Conservation (phyloP, 2,888 invertebrate genomes). For the Tenodera sinensis region DNA sequence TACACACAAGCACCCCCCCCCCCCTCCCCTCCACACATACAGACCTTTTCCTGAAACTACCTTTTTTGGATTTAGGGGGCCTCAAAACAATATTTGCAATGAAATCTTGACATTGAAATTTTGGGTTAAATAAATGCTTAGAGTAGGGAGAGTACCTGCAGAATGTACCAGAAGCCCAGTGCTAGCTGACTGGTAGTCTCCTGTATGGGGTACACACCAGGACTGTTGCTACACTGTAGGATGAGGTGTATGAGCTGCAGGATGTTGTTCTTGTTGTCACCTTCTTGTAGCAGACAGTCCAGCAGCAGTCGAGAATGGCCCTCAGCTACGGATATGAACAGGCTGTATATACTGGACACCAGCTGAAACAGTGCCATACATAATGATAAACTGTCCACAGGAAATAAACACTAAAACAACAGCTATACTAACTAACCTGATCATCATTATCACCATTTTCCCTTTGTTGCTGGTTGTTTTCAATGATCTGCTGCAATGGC, state of each 20-base stretch:
- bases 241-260: slow-evolving; percentile 67
- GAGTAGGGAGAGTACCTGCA: slow-evolving; percentile 75
- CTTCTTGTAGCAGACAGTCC: slow-evolving; percentile 49
- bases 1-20: too few relatives aligned
- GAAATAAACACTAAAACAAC: too few relatives aligned
- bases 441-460: slow-evolving; percentile 36
- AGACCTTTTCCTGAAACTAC: too few relatives aligned
- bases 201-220: slow-evolving; percentile 82
- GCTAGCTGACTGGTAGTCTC: slow-evolving; percentile 83
- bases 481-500: slow-evolving; percentile 17
- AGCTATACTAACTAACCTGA: slow-evolving; percentile 41
- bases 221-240: slow-evolving; percentile 73
- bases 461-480: slow-evolving; percentile 7
- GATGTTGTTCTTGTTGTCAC: slow-evolving; percentile 52
- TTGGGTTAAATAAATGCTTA: too few relatives aligned
- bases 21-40: too few relatives aligned
- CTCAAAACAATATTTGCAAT: too few relatives aligned
- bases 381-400: slow-evolving; percentile 37
- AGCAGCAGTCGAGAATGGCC: slow-evolving; percentile 61
- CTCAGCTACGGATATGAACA: slow-evolving; percentile 68
- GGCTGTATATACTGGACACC: slow-evolving; percentile 61
- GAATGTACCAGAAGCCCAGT: slow-evolving; percentile 87
- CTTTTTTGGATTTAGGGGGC: too few relatives aligned
- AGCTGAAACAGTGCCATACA: slow-evolving; percentile 55
- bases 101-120: too few relatives aligned